Evolutionary conservation across 2,888 invertebrate species (phyloP).

Genomic region (Drosophila nr. perissopoda): DNA sequence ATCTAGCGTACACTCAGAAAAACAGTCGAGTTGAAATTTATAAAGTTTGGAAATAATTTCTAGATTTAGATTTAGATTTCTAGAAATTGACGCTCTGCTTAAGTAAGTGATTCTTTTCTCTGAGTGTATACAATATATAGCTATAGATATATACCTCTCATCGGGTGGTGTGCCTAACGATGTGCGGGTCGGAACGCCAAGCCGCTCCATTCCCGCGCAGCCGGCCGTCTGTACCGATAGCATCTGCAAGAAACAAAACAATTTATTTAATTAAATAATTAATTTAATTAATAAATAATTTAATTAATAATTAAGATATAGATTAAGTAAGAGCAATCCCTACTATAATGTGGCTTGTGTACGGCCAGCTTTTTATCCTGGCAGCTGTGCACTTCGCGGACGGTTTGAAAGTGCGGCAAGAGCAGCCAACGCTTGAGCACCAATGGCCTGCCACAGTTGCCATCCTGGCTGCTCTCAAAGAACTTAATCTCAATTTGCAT

Average conservation of each 20-base stretch:
- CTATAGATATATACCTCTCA: slow-evolving; percentile 81
- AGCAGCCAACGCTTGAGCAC: slow-evolving; percentile 59
- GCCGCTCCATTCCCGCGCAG: slow-evolving; percentile 91
- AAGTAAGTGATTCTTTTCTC: too few species aligned
- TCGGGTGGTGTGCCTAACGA: slow-evolving; percentile 85
- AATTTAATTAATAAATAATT: too few species aligned
- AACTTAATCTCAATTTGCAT: slow-evolving; percentile 57
- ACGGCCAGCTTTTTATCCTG: slow-evolving; percentile 42
- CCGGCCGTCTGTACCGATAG: slow-evolving; percentile 90
- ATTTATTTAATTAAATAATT: too few species aligned
- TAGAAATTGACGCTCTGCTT: too few species aligned
- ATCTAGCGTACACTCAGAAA: too few species aligned
- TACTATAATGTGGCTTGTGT: background rate
- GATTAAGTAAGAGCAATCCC: background rate
- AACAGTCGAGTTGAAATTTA: too few species aligned
- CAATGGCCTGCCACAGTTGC: background rate
- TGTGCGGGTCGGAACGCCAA: slow-evolving; percentile 86
- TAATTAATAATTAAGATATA: too few species aligned
- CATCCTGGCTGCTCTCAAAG: background rate
- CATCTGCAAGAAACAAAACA: slow-evolving; percentile 85
- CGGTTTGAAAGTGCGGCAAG: slow-evolving; percentile 40
- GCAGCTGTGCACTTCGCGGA: slow-evolving; percentile 47
- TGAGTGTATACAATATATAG: background rate
- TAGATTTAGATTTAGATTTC: too few species aligned
- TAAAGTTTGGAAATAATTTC: too few species aligned